phyloP scores from a whole-genome alignment of 1,140 invertebrate species.

The Drosophila miranda region DNA sequence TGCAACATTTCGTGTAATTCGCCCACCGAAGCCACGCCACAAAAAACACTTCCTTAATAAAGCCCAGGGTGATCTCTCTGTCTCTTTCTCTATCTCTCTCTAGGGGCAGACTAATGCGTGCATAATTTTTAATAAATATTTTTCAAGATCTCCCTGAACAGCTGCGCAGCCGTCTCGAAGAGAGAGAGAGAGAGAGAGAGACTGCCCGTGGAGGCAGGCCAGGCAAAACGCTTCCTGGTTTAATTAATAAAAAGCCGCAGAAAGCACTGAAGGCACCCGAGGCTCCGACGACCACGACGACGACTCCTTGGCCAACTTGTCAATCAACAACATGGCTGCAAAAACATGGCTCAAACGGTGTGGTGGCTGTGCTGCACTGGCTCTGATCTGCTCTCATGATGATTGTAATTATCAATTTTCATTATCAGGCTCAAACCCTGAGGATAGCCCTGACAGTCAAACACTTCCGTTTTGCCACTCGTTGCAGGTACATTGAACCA shows the following conservation, averaged over 20 bases:
- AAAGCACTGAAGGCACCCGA: too few species aligned
- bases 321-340: slow-evolving; percentile 68
- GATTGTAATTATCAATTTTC: slow-evolving; percentile 68
- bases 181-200: neutral
- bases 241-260: slow-evolving; percentile 66
- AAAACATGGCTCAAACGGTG: neutral
- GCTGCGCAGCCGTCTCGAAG: slow-evolving; percentile 12
- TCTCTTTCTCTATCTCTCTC: too few species aligned
- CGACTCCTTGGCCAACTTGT: slow-evolving; percentile 44
- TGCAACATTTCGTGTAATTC: slow-evolving; percentile 73
- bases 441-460: slow-evolving; percentile 28
- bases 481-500: slow-evolving; percentile 51
- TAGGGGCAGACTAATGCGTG: slow-evolving; percentile 64
- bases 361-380: slow-evolving; percentile 8
- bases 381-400: slow-evolving; percentile 20
- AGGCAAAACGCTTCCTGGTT: slow-evolving; percentile 68
- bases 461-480: slow-evolving; percentile 65
- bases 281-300: slow-evolving; percentile 3
- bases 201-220: slow-evolving; percentile 35
- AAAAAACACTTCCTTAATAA: slow-evolving; percentile 71
- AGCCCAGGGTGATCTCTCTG: slow-evolving; percentile 19
- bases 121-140: slow-evolving; percentile 81
- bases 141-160: slow-evolving; percentile 66
- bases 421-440: slow-evolving; percentile 40
- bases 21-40: slow-evolving; percentile 44